Base-by-base conservation (phyloP, 2,888 invertebrate species). In the Andrena haemorrhoa region DNA sequence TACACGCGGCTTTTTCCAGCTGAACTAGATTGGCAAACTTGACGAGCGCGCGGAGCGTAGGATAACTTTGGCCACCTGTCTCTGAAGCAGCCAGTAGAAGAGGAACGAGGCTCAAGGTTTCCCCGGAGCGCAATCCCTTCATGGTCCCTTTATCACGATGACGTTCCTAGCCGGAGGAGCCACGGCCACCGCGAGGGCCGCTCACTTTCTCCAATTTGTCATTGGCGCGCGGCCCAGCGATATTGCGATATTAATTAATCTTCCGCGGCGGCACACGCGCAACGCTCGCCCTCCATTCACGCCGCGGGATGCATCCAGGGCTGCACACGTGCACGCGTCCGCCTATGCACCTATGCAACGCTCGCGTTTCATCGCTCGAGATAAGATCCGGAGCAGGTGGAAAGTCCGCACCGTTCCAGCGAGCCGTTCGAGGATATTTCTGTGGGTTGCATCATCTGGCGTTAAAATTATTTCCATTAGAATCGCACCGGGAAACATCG, bases 191-290 rank as follows among this genome's bases (percentile, higher is more conserved):
- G 77, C 84, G 65, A 83, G 84, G 82, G 75, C 81, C 84, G 85
- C 81, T 88, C 88, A 84, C 90, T 90, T 90, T 90, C 90, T 86
- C 90, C 89, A 90, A 90, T 90, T 90, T 90, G 90, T 90, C 90
- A 90, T 85, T 88, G 82, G 85, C 83, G 85, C 78, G 81, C 88
- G 80, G 81, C 74, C 83, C 41, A 63, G 68, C 83, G 89, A 87
- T 90, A 88, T 86, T 85, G 86, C 89, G 82, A 90, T 88, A 89
- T 90, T 90, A 90, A 90, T 90, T 90, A 90, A 90, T 90, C 89
- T 90, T 84, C 75, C 75, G 66, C 33, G 75, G 76, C 68, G 79
- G 77, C 75, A 72, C 80, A 68, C 83, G 79, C 72, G 79, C 29
- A 64, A 66, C 71, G 65, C 66, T 68, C 56, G 68, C 65, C 56